A percentile compares a stretch with the other conserved stretches of the same genome.
Evolutionary conservation across 2,888 invertebrate species (phyloP).

Genomic region (Octodonta nipae): DNA sequence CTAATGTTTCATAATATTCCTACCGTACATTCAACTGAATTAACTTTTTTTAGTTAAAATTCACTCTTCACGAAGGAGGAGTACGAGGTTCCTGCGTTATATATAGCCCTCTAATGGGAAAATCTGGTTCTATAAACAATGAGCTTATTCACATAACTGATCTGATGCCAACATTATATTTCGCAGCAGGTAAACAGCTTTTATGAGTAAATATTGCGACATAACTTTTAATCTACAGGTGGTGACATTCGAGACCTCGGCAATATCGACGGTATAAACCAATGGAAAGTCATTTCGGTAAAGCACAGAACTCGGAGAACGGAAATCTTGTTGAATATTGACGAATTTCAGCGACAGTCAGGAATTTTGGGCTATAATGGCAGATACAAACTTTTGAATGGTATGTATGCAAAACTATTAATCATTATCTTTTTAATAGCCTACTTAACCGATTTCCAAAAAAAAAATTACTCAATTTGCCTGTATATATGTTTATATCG

Average conservation of each 20-base stretch:
- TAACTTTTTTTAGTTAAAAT: conserved; percentile 52
- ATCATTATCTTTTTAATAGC: too few species aligned
- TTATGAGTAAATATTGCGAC: neutral
- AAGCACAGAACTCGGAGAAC: conserved; percentile 15
- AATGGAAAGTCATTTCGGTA: conserved; percentile 27
- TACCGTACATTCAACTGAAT: neutral
- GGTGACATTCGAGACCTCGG: conserved; percentile 24
- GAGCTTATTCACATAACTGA: conserved; percentile 68
- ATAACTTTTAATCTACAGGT: conserved; percentile 26
- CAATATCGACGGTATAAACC: conserved; percentile 31
- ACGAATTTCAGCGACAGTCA: conserved; percentile 27
- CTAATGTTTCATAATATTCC: too few species aligned
- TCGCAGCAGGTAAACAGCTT: conserved; percentile 21
- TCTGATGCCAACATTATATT: conserved; percentile 62
- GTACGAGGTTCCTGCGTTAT: conserved; percentile 63
- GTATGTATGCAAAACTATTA: too few species aligned
- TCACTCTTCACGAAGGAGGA: conserved; percentile 75
- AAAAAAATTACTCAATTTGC: too few species aligned
- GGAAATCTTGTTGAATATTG: conserved; percentile 27
- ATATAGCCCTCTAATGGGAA: conserved; percentile 52
- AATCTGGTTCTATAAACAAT: conserved; percentile 41
- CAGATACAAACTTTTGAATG: conserved; percentile 27
- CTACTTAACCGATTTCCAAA: too few species aligned
- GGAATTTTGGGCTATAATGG: conserved; percentile 28
- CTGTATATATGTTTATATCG: too few species aligned